Evolutionary conservation across 2,797 vertebrate species (phyloP).

Genomic region (Anniella stebbinsi): DNA sequence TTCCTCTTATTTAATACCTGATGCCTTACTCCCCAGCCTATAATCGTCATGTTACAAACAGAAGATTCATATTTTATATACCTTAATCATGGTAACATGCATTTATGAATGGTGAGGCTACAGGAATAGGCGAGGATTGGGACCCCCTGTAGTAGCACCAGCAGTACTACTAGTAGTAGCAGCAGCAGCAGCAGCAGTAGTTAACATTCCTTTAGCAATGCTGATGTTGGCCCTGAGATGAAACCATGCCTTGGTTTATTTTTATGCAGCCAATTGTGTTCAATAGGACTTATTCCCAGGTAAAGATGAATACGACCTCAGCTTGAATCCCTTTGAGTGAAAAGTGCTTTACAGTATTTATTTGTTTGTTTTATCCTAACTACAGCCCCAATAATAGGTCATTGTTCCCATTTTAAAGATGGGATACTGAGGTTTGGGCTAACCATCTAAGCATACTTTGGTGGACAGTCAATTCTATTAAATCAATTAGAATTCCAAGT

Average conservation of each 20-base stretch:
- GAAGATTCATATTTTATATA: not conserved
- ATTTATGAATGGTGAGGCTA: not conserved
- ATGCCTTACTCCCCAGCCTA: not conserved
- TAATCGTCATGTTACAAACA: fast-evolving
- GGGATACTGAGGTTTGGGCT: not conserved
- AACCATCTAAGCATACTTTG: not conserved
- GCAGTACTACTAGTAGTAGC: not conserved
- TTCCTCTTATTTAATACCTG: not conserved
- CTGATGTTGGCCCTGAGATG: not conserved
- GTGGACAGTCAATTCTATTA: not conserved
- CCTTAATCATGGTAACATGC: not conserved
- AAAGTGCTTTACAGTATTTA: not conserved
- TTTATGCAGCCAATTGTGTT: not conserved
- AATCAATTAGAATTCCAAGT: not conserved
- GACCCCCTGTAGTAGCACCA: not conserved
- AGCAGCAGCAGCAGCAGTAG: no score
- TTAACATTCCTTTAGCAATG: not conserved
- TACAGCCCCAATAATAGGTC: not conserved
- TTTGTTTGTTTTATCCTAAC: not conserved
- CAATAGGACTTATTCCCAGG: not conserved
- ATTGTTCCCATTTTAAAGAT: not conserved
- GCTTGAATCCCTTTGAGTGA: not conserved
- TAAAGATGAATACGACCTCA: not conserved
- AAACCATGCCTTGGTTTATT: not conserved
- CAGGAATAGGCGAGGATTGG: fast-evolving